These are phyloP conservation scores for Rhinolophus sinicus DNA, from an alignment of 2,113 vertebrate genomes.

Conservation along the genomic window DNA sequence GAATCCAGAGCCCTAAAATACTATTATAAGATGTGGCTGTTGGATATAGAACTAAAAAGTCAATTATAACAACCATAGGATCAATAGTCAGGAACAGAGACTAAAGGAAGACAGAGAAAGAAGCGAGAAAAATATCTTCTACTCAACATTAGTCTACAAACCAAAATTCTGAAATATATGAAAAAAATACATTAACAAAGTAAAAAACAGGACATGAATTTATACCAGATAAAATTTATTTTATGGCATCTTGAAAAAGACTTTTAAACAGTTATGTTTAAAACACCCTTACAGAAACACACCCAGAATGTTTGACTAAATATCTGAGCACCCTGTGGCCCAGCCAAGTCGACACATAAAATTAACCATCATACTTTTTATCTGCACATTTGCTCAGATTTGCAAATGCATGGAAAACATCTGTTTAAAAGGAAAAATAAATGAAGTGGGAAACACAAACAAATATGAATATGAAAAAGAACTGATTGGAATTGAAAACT, in stretches of 20 bases:
- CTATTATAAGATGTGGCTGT: background rate
- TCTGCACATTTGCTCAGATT: background rate
- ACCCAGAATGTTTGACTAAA: background rate
- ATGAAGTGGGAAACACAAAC: background rate
- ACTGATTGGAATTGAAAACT: background rate
- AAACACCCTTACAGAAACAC: background rate
- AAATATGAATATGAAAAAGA: background rate
- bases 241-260: background rate
- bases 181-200: background rate
- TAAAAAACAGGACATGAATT: background rate
- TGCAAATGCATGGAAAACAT: background rate
- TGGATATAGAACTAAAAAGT: background rate
- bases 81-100: background rate
- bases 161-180: background rate
- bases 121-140: background rate
- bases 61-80: background rate
- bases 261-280: background rate
- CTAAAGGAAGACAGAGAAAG: background rate
- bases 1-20: background rate
- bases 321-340: background rate
- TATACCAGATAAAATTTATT: background rate
- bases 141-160: slow-evolving; percentile 24
- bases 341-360: background rate
- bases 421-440: slow-evolving; percentile 41
- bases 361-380: background rate